These are phyloP conservation scores for Centropus bengalensis DNA, from an alignment of 2,113 vertebrate genomes.

Conservation along the genomic window DNA sequence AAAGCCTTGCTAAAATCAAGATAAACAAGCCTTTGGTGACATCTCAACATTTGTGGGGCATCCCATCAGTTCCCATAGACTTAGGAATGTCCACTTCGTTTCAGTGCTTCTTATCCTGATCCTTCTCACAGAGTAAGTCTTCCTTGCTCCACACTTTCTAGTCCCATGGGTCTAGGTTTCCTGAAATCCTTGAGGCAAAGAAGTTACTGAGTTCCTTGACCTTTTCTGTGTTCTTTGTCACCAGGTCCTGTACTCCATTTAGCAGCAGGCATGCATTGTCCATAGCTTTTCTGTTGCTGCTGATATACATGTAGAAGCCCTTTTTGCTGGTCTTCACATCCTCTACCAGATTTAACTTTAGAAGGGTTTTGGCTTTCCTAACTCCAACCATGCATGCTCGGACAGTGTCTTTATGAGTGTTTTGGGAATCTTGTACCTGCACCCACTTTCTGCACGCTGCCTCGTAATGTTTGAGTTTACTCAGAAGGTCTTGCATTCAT, in stretches of 20 bases:
- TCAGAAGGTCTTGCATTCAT: background rate
- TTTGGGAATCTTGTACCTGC: background rate
- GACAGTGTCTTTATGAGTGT: background rate
- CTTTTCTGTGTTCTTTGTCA: background rate
- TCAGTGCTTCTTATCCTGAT: background rate
- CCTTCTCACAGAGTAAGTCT: too few relatives aligned
- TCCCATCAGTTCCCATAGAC: background rate
- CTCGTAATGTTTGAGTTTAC: background rate
- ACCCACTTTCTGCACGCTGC: background rate
- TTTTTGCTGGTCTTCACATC: background rate
- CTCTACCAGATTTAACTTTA: background rate
- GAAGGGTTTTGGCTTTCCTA: background rate
- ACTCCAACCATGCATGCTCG: background rate
- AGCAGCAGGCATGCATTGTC: background rate
- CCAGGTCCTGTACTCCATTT: background rate
- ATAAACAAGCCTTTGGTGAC: too few relatives aligned
- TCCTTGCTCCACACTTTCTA: too few relatives aligned
- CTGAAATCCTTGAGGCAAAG: too few relatives aligned
- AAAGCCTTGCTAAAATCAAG: too few relatives aligned
- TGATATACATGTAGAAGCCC: background rate
- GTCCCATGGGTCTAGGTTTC: too few relatives aligned
- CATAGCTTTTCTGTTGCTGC: background rate
- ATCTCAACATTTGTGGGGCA: background rate
- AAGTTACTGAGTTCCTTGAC: background rate
- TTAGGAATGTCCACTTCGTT: background rate